A percentile compares a stretch with the other conserved stretches of the same genome.
Evolutionary conservation across 2,113 vertebrate species (phyloP).

Genomic region (Hippocampus guttulatus): DNA sequence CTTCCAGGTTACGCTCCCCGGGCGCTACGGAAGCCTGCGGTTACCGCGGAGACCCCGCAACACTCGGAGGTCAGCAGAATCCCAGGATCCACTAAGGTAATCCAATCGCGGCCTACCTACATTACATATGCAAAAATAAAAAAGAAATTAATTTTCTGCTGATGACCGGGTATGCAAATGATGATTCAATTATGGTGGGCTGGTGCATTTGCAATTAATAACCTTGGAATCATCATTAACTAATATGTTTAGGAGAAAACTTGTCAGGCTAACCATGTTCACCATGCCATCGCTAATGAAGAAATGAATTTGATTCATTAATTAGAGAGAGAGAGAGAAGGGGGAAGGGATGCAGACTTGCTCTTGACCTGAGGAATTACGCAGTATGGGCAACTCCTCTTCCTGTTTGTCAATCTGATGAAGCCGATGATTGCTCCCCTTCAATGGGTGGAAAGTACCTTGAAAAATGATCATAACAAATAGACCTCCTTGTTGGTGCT

Average conservation of each 20-base stretch:
- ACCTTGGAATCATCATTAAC: constrained; percentile 73
- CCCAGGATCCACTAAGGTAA: constrained; percentile 60
- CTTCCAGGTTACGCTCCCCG: constrained; percentile 50
- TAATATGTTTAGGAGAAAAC: constrained; percentile 75
- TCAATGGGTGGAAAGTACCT: neutral
- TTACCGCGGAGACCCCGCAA: constrained; percentile 60
- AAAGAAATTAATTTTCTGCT: constrained; percentile 71
- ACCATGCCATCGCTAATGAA: constrained; percentile 68
- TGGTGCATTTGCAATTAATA: constrained; percentile 71
- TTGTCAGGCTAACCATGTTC: constrained; percentile 73
- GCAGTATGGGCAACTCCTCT: constrained; percentile 4
- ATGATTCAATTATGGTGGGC: constrained; percentile 72
- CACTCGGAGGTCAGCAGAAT: constrained; percentile 68
- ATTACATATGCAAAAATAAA: constrained; percentile 71
- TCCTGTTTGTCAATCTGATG: constrained; percentile 17
- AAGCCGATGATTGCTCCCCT: constrained; percentile 10
- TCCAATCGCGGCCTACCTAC: constrained; percentile 60
- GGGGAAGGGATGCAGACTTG: constrained; percentile 37
- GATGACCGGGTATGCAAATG: constrained; percentile 76
- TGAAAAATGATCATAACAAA: too few relatives aligned
- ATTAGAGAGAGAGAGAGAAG: neutral
- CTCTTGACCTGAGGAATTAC: constrained; percentile 55
- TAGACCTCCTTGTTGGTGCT: neutral
- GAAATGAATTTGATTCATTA: constrained; percentile 71
- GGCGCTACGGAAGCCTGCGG: constrained; percentile 50